phyloP scores from a whole-genome alignment of 2,113 vertebrate species.

The Bubo blakistoni region DNA sequence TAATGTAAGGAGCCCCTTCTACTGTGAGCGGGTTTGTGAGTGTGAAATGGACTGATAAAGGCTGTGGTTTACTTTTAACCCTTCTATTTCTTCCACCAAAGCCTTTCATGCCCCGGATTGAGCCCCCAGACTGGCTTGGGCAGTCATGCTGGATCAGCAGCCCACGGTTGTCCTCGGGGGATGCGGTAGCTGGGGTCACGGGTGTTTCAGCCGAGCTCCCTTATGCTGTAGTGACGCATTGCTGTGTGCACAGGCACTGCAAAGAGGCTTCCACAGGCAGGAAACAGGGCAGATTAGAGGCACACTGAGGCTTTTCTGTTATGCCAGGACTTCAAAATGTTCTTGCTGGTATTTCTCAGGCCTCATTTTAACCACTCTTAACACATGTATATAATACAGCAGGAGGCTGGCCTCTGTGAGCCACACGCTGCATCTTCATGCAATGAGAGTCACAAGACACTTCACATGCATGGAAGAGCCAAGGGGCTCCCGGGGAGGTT shows the following conservation, averaged over 20 bases:
- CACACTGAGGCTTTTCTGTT: slow-evolving; percentile 15
- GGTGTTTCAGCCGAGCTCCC: background rate
- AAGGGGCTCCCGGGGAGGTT: background rate
- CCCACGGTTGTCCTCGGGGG: fast-evolving
- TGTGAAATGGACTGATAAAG: background rate
- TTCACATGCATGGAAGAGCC: background rate
- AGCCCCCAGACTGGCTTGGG: background rate
- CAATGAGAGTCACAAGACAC: background rate
- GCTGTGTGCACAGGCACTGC: background rate
- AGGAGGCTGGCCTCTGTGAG: background rate
- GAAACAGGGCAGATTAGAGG: slow-evolving; percentile 16
- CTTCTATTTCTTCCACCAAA: background rate
- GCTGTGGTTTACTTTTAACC: background rate
- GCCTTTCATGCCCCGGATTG: background rate
- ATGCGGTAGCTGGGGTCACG: fast-evolving
- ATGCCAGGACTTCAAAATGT: background rate
- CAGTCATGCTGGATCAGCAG: background rate
- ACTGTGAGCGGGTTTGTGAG: background rate
- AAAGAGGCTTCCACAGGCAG: background rate
- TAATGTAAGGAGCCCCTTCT: background rate
- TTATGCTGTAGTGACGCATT: fast-evolving
- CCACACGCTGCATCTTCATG: background rate
- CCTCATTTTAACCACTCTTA: background rate
- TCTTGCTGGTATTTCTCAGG: background rate
- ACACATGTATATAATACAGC: background rate